These are phyloP conservation scores for Idaea dimidiata DNA, from an alignment of 2,888 invertebrate species.

Conservation along the genomic window DNA sequence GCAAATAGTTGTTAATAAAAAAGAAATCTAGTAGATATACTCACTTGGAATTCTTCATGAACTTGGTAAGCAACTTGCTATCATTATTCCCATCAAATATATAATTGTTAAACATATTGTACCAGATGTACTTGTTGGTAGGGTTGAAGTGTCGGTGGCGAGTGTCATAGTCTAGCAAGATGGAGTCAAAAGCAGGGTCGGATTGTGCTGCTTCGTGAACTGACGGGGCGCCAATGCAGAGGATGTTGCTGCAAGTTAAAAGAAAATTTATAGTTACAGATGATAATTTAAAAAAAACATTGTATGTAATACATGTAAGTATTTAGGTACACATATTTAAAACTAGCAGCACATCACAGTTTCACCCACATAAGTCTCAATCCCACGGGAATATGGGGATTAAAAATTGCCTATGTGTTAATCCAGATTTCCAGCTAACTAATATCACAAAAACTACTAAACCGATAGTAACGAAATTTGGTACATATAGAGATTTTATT, in stretches of 20 bases:
- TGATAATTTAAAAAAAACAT: no score
- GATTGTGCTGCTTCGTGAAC: slow-evolving; percentile 85
- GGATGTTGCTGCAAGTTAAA: slow-evolving; percentile 80
- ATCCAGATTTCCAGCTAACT: no score
- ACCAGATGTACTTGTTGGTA: slow-evolving; percentile 86
- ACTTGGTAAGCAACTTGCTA: slow-evolving; percentile 80
- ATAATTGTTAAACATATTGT: slow-evolving; percentile 95
- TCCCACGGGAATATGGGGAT: no score
- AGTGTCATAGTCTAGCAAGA: slow-evolving; percentile 91
- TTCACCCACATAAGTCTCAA: no score
- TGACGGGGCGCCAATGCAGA: slow-evolving; percentile 94
- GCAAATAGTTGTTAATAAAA: background rate
- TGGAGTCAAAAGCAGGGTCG: slow-evolving; percentile 67
- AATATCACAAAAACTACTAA: no score
- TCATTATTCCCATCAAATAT: slow-evolving; percentile 86
- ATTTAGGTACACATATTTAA: no score
- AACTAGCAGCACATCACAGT: no score
- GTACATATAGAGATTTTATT: no score
- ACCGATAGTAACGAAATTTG: no score
- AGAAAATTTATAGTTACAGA: background rate
- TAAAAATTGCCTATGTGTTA: no score
- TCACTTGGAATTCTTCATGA: slow-evolving; percentile 80
- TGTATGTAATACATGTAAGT: no score
- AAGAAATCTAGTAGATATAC: slow-evolving; percentile 18
- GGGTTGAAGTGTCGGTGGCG: slow-evolving; percentile 85